Evolutionary conservation across 2,888 invertebrate species (phyloP).

Genomic region (Calameuta idolon): DNA sequence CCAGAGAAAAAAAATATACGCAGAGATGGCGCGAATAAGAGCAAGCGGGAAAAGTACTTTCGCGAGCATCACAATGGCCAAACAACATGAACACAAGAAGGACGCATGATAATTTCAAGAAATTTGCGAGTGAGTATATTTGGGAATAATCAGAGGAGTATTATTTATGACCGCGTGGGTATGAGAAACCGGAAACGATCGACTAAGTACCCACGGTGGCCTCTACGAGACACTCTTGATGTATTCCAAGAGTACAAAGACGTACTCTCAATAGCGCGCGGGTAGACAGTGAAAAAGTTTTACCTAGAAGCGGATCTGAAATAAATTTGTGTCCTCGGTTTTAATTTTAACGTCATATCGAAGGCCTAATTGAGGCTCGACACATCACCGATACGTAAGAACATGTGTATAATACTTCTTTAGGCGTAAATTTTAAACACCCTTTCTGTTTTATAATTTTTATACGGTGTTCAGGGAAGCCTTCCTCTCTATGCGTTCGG

Average conservation of each 20-base stretch:
- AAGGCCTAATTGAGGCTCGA: constrained; percentile 55
- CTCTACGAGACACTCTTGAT: neutral
- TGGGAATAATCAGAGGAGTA: neutral
- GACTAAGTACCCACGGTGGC: neutral
- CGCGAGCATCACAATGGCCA: neutral
- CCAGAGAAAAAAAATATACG: neutral
- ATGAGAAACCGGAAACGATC: neutral
- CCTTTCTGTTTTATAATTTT: constrained; percentile 59
- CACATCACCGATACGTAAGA: constrained; percentile 44
- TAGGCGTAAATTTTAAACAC: constrained; percentile 54
- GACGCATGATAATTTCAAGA: neutral
- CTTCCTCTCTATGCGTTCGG: constrained; percentile 40
- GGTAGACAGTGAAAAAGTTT: neutral
- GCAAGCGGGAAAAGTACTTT: neutral
- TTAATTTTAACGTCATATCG: constrained; percentile 24
- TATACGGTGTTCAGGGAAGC: constrained; percentile 48
- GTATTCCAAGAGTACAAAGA: neutral
- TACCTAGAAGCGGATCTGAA: neutral
- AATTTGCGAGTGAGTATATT: neutral
- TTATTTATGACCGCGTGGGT: neutral
- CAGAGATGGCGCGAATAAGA: neutral
- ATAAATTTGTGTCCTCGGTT: constrained; percentile 1
- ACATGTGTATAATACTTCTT: constrained; percentile 52
- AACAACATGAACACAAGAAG: neutral
- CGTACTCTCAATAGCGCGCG: neutral